A percentile compares a stretch with the other conserved stretches of the same genome.
Evolutionary conservation across 1,140 invertebrate species (phyloP).

Genomic region (Calliphora vicina): DNA sequence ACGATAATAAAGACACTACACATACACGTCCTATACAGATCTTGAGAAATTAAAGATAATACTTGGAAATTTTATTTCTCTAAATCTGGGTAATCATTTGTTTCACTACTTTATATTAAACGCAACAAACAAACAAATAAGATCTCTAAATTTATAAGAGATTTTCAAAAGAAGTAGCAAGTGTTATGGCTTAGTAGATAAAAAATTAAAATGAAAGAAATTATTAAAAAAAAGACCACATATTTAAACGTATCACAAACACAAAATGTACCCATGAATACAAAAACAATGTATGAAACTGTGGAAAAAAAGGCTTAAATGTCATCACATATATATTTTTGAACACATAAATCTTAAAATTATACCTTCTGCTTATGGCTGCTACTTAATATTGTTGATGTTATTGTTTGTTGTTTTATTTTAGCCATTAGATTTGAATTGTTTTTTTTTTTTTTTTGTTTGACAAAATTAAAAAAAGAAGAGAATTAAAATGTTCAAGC

Average conservation of each 20-base stretch:
- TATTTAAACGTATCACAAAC: neutral
- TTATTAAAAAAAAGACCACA: neutral
- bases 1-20: neutral
- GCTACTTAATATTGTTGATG: neutral
- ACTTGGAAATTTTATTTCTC: neutral
- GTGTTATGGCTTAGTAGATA: neutral
- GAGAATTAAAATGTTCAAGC: neutral
- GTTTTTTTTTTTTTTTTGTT: too few relatives aligned
- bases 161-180: constrained; percentile 12
- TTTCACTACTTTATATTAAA: neutral
- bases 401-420: neutral
- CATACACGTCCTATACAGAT: neutral
- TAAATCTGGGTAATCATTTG: neutral
- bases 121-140: neutral
- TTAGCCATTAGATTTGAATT: neutral
- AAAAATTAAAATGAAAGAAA: neutral
- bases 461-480: neutral
- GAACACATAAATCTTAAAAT: neutral
- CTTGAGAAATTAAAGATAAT: constrained; percentile 5
- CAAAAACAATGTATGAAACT: too few relatives aligned
- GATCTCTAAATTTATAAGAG: neutral
- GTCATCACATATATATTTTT: constrained; percentile 2
- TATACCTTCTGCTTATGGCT: neutral
- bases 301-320: neutral
- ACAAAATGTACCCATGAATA: neutral